phyloP scores from a whole-genome alignment of 2,113 vertebrate species.

The Grantiella picta region DNA sequence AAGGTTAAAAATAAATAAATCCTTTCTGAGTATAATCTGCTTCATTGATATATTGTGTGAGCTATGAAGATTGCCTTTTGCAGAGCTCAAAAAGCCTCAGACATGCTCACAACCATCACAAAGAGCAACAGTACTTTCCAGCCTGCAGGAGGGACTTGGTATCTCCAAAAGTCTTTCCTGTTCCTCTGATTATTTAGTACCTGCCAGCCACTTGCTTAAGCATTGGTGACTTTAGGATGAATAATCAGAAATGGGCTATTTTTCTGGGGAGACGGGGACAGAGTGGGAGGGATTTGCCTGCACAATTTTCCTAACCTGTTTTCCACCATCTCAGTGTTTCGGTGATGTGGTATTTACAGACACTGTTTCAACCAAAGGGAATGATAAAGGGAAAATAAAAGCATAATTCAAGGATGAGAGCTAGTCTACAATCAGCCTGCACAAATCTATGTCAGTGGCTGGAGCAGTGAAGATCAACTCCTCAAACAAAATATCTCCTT shows the following conservation, averaged over 20 bases:
- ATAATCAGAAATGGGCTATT: background rate
- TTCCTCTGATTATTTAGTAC: background rate
- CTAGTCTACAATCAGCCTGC: background rate
- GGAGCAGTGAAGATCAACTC: background rate
- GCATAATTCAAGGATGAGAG: background rate
- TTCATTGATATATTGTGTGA: background rate
- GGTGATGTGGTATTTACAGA: background rate
- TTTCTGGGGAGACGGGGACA: background rate
- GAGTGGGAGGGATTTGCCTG: background rate
- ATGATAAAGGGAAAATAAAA: constrained; percentile 26
- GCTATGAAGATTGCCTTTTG: background rate
- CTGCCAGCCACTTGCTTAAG: background rate
- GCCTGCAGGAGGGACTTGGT: background rate
- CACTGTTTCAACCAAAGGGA: background rate
- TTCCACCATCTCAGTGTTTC: background rate
- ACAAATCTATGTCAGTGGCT: background rate
- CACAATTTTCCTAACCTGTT: background rate
- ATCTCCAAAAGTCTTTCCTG: background rate
- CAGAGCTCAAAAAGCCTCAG: background rate
- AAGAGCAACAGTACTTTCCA: background rate
- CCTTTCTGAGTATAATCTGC: background rate
- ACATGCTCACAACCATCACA: background rate
- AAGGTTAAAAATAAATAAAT: constrained; percentile 11
- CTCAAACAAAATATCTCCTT: background rate
- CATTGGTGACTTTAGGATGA: background rate